Evolutionary conservation across 2,113 vertebrate genomes (phyloP).

Genomic region (Pollachius pollachius): DNA sequence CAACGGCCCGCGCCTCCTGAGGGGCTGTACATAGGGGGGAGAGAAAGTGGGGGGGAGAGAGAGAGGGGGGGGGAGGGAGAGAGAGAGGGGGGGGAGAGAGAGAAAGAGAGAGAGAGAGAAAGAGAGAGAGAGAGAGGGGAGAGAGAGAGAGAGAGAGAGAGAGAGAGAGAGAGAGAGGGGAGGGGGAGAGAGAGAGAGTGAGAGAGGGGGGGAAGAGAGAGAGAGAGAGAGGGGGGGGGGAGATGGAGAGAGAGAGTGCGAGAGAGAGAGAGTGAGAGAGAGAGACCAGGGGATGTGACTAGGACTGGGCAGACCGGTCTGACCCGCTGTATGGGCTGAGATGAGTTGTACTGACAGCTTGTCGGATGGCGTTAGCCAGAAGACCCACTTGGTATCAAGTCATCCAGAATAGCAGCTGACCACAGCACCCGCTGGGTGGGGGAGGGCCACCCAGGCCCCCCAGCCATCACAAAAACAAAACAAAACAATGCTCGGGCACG

Average conservation of each 20-base stretch:
- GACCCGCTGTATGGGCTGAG: slow-evolving; percentile 56
- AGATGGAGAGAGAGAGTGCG: not conserved
- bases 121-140: too few relatives aligned
- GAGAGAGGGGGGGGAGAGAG: too few relatives aligned
- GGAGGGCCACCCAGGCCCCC: not conserved
- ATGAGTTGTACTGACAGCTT: slow-evolving; percentile 63
- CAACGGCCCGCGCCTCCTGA: too few relatives aligned
- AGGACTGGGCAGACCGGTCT: slow-evolving; percentile 34
- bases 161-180: too few relatives aligned
- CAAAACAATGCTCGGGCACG: slow-evolving; percentile 26
- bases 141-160: too few relatives aligned
- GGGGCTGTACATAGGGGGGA: too few relatives aligned
- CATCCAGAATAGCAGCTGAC: slow-evolving; percentile 67
- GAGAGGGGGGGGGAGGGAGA: too few relatives aligned
- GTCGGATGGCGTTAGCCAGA: slow-evolving; percentile 58
- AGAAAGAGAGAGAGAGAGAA: too few relatives aligned
- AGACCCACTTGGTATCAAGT: slow-evolving; percentile 51
- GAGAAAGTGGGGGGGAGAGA: too few relatives aligned
- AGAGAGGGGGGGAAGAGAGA: not conserved
- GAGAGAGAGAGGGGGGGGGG: not conserved
- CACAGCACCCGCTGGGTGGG: slow-evolving; percentile 30
- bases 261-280: not conserved
- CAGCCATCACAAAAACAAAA: slow-evolving; percentile 51
- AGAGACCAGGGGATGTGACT: slow-evolving; percentile 7
- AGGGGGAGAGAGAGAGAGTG: too few relatives aligned